Base-by-base conservation (phyloP, 2,113 vertebrate species). In the Miniopterus natalensis region DNA sequence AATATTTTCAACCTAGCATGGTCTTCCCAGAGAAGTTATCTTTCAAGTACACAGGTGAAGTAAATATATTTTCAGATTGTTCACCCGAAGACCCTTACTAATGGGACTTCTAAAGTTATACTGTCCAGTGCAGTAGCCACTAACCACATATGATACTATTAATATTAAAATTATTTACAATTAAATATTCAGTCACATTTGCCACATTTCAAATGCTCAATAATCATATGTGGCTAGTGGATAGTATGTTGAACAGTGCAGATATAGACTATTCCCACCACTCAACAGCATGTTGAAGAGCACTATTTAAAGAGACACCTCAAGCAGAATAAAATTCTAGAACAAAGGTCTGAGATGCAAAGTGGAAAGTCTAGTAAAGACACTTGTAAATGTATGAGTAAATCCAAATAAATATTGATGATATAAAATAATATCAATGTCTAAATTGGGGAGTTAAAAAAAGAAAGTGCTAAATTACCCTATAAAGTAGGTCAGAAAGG, bases 181-280 rank as follows among this genome's bases (percentile, higher is more conserved):
- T 29, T 15, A 55, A 84, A 61, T 79, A 70, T 53, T 90, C 47
- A 84, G n/a, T 87, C 74, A 93, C n/a, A 45, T 63, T 84, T 71
- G 51, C 61, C 73, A 70, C 63, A 93, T 79, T 66, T 79, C 63
- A 31, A 61, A 31, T 79, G 31, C 31, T 49, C 25, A 40, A 4
- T 57, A 75, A 65, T 20, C 31, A 57, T 9, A 40, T 59, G 51
- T 77, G 59, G 18, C 51, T 66, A 70, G 51, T 49, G 18, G 63
- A 49, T 61, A 59, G 31, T 31, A 29, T 59, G 70, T 59, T 86
- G n/a, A 25, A 71, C 29, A 47, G 29, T 71, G 10, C 23, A 91
- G 45, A 40, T 29, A 73, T 2, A 73, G 55, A 65, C 53, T 71
- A 51, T 73, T 91, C 55, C 74, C 51, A 84, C 25, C n/a, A 77